Evolutionary conservation across 2,113 vertebrate genomes (phyloP).

Genomic region (Sturnus vulgaris): DNA sequence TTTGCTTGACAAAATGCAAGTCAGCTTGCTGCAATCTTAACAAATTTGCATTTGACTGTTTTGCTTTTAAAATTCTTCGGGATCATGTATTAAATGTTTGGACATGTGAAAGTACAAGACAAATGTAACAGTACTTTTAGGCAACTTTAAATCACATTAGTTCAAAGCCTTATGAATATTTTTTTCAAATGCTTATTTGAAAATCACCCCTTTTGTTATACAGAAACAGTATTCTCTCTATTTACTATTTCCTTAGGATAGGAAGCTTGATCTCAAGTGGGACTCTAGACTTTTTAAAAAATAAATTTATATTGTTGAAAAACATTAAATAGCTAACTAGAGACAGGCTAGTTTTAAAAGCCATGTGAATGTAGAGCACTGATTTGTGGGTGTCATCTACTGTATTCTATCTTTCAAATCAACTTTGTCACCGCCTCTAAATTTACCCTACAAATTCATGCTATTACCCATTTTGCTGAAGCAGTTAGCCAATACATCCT

Average conservation of each 20-base stretch:
- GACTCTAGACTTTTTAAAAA: not conserved
- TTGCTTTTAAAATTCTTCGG: not conserved
- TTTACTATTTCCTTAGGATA: not conserved
- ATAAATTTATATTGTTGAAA: not conserved
- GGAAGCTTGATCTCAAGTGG: not conserved
- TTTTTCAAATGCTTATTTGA: not conserved
- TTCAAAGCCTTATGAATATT: not conserved
- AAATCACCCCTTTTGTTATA: not conserved
- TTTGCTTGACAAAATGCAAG: not conserved
- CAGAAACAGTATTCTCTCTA: not conserved
- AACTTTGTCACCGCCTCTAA: not conserved
- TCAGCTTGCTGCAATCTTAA: not conserved
- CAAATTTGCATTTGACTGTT: not conserved
- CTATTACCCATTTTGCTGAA: slow-evolving; percentile 24
- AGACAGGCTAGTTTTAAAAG: not conserved
- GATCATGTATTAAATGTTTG: not conserved
- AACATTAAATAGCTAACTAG: not conserved
- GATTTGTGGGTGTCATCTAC: not conserved
- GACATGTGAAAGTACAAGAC: not conserved
- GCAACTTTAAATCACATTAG: not conserved
- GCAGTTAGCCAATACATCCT: not conserved
- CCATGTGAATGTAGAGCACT: not conserved
- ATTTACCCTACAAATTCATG: slow-evolving; percentile 17
- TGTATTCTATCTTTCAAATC: not conserved
- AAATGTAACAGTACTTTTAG: not conserved